phyloP scores from a whole-genome alignment of 2,113 vertebrate genomes.

The Nycticebus coucang region DNA sequence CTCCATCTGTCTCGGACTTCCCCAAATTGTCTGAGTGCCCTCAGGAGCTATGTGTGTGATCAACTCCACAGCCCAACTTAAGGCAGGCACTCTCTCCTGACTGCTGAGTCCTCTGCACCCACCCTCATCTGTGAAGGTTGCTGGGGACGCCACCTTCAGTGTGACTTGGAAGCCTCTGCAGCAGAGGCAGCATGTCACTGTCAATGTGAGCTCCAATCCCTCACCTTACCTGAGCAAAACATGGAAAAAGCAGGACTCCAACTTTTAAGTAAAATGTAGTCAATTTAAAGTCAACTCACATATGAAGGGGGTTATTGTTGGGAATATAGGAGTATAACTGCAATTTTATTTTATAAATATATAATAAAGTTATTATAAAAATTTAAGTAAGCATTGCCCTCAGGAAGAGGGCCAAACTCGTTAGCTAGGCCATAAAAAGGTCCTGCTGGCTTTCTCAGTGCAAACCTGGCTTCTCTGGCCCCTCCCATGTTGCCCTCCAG shows the following conservation, averaged over 20 bases:
- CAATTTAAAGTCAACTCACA: background rate
- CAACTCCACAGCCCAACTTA: background rate
- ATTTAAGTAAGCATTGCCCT: background rate
- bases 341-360: conserved; percentile 38
- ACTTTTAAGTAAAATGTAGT: background rate
- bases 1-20: background rate
- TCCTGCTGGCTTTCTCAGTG: background rate
- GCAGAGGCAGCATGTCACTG: background rate
- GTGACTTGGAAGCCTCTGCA: background rate
- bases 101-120: accelerated
- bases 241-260: background rate
- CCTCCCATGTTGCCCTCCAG: background rate
- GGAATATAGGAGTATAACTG: background rate
- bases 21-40: background rate
- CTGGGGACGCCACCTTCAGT: background rate
- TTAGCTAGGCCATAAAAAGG: background rate
- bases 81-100: background rate
- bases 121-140: background rate
- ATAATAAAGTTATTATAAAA: conserved; percentile 22
- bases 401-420: background rate
- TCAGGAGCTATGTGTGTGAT: background rate
- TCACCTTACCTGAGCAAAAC: background rate
- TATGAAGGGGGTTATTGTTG: background rate
- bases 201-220: background rate
- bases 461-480: background rate